A percentile compares a stretch with the other conserved stretches of the same genome.
Conservation (phyloP, 1,140 invertebrate species). For the Scylla paramamosain region DNA sequence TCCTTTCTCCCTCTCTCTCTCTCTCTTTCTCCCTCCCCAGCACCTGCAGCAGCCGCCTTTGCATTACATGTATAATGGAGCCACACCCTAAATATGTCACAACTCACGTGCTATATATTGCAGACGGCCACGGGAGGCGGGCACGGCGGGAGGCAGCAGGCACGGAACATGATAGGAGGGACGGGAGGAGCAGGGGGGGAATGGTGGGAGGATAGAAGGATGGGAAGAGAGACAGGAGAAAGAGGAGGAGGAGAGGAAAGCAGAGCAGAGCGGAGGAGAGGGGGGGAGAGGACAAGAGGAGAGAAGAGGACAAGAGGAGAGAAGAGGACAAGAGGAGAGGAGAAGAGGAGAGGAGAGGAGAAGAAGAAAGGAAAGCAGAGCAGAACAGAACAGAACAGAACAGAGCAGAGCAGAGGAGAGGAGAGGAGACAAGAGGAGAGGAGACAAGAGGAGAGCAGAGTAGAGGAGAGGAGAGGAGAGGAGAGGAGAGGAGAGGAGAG, state of each 20-base stretch:
- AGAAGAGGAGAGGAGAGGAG: neutral
- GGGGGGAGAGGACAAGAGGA: neutral
- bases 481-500: neutral
- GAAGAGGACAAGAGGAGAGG: constrained; percentile 17
- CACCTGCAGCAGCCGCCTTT: neutral
- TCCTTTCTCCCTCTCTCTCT: neutral
- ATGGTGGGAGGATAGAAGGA: constrained; percentile 37
- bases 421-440: neutral
- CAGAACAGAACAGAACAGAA: neutral
- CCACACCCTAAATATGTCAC: too few species aligned
- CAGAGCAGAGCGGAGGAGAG: neutral
- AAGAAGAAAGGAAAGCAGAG: constrained; percentile 16
- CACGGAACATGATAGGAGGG: neutral
- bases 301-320: constrained; percentile 41
- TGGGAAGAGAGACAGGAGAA: neutral
- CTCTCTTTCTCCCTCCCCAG: neutral
- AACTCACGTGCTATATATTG: too few species aligned
- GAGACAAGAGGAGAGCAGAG: neutral
- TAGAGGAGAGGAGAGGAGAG: neutral
- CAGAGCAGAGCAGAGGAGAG: neutral
- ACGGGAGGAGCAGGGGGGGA: constrained; percentile 35
- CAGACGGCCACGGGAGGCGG: neutral
- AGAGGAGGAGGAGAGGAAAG: neutral
- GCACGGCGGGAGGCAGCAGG: neutral
- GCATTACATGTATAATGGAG: neutral